A percentile compares a stretch with the other conserved stretches of the same genome.
These are phyloP conservation scores for Takifugu bimaculatus DNA, from an alignment of 2,113 vertebrate species.

Conservation along the genomic window DNA sequence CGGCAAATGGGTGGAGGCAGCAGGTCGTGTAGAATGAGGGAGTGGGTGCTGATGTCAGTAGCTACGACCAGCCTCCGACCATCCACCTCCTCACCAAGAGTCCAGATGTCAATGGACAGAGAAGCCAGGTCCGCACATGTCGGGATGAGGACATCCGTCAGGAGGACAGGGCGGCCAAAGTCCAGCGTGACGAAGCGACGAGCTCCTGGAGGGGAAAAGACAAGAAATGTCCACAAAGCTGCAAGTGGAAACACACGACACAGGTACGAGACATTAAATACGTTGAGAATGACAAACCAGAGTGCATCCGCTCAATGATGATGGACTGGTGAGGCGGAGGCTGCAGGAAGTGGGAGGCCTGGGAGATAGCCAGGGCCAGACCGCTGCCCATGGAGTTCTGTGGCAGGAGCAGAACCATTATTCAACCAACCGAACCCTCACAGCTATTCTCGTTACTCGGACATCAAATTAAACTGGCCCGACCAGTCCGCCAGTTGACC, in stretches of 20 bases:
- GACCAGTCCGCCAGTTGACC: no score
- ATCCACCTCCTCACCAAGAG: slow-evolving; percentile 95
- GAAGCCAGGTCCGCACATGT: slow-evolving; percentile 96
- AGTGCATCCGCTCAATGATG: slow-evolving; percentile 99
- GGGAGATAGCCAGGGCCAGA: slow-evolving; percentile 93
- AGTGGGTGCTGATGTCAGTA: slow-evolving; percentile 98
- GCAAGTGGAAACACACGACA: not conserved
- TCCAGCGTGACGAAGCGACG: slow-evolving; percentile 96
- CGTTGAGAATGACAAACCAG: slow-evolving; percentile 72
- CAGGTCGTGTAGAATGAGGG: slow-evolving; percentile 94
- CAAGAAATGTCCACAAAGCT: not conserved
- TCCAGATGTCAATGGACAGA: slow-evolving; percentile 98
- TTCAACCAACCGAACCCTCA: not conserved
- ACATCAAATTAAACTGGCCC: no score
- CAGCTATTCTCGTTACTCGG: not conserved
- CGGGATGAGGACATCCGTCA: slow-evolving; percentile 94
- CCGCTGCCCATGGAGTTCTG: slow-evolving; percentile 92
- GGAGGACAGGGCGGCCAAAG: slow-evolving; percentile 90
- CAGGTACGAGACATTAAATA: not conserved
- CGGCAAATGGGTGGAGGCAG: slow-evolving; percentile 95
- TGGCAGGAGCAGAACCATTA: not conserved
- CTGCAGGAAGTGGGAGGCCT: slow-evolving; percentile 97
- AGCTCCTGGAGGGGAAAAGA: slow-evolving; percentile 76
- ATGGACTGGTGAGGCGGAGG: slow-evolving; percentile 99
- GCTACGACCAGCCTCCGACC: slow-evolving; percentile 93